phyloP scores from a whole-genome alignment of 2,888 invertebrate genomes.

The Agrypnus murinus region DNA sequence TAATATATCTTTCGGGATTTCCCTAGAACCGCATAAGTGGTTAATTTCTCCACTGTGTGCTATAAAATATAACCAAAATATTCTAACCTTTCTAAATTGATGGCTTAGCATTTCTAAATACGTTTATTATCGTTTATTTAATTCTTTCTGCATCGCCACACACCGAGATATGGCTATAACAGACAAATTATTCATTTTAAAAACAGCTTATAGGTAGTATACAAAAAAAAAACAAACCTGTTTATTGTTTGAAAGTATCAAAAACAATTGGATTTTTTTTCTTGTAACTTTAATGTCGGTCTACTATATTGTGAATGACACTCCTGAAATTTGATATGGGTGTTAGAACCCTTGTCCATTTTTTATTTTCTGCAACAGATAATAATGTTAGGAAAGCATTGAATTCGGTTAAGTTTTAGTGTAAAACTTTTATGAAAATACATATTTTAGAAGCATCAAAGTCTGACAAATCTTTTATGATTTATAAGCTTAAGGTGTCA shows the following conservation, averaged over 20 bases:
- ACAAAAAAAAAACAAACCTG: background rate
- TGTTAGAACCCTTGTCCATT: background rate
- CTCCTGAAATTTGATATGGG: slow-evolving; percentile 1
- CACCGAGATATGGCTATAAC: background rate
- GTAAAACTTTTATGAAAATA: no score
- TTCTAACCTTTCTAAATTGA: background rate
- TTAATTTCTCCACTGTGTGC: slow-evolving; percentile 5
- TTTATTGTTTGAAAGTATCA: background rate
- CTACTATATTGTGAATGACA: slow-evolving; percentile 5
- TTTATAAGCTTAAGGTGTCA: no score
- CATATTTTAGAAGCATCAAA: no score
- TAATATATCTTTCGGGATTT: slow-evolving; percentile 7
- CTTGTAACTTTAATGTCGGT: background rate
- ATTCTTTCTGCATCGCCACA: background rate
- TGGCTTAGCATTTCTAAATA: no score
- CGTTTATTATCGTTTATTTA: no score
- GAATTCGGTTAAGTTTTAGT: no score
- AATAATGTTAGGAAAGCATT: no score
- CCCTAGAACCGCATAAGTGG: background rate
- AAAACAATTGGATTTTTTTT: slow-evolving; percentile 14
- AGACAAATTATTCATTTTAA: background rate
- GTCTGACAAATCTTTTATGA: no score
- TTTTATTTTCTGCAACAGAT: no score
- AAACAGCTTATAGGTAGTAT: background rate
- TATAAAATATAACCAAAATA: background rate